Conservation (phyloP, 2,113 vertebrate species). For the Lichenostomus cassidix region DNA sequence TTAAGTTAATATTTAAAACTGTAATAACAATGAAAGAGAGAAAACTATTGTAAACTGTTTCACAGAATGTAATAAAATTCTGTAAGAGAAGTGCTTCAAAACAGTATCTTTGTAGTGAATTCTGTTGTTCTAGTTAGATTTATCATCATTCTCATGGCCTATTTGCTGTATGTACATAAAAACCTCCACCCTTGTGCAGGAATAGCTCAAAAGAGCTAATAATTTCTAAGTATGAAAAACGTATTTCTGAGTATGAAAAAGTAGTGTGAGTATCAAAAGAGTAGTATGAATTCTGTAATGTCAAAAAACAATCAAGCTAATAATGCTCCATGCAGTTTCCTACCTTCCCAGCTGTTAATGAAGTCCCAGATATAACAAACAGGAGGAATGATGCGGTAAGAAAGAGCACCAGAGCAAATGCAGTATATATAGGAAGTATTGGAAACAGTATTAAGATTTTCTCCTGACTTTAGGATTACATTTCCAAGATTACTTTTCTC, state of each 20-base stretch:
- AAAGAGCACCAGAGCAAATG: background rate
- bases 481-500: background rate
- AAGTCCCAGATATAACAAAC: background rate
- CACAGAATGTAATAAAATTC: background rate
- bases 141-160: background rate
- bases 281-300: background rate
- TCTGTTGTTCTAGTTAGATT: background rate
- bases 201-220: background rate
- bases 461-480: background rate
- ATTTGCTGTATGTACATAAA: background rate
- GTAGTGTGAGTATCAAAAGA: background rate
- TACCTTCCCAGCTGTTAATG: background rate
- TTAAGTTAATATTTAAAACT: background rate
- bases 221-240: background rate
- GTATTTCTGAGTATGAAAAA: background rate
- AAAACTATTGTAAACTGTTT: background rate
- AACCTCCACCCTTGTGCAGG: fast-evolving
- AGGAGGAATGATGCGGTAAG: background rate
- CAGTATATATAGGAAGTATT: background rate
- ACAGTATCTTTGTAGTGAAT: background rate
- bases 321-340: background rate
- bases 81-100: background rate
- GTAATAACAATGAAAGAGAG: background rate
- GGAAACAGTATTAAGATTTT: background rate
- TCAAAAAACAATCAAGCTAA: background rate